These are phyloP conservation scores for Nematolebias whitei DNA, from an alignment of 2,113 vertebrate species.

Conservation along the genomic window DNA sequence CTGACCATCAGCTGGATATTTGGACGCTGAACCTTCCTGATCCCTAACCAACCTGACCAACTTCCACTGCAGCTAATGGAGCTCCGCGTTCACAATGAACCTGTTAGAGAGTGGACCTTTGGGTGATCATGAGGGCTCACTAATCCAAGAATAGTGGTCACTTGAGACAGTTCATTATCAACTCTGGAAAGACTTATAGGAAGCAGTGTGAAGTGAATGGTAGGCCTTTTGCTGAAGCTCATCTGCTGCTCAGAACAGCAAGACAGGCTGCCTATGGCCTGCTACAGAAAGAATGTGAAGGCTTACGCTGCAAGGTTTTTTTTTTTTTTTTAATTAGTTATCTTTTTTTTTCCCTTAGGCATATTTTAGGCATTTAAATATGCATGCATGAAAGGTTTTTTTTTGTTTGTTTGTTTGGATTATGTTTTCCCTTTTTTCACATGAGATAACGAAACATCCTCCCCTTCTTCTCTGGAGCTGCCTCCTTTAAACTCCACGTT, in stretches of 20 bases:
- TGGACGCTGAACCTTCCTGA: conserved; percentile 43
- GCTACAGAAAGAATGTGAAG: too few relatives aligned
- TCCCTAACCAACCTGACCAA: conserved; percentile 37
- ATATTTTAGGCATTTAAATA: too few relatives aligned
- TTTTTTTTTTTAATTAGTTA: too few relatives aligned
- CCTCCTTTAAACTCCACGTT: too few relatives aligned
- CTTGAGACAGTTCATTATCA: conserved; percentile 9
- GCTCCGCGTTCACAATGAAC: conserved; percentile 20
- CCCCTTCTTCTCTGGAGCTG: too few relatives aligned
- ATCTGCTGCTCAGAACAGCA: not conserved
- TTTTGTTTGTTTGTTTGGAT: too few relatives aligned
- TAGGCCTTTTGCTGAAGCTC: not conserved
- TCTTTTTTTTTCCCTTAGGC: too few relatives aligned
- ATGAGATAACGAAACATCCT: too few relatives aligned
- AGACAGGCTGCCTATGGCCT: not conserved
- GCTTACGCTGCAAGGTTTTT: too few relatives aligned
- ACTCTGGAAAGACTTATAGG: not conserved
- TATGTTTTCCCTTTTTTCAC: too few relatives aligned
- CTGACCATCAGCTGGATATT: conserved; percentile 57
- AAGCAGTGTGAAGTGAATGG: not conserved
- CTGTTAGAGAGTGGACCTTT: conserved; percentile 26
- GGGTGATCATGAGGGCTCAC: conserved; percentile 17
- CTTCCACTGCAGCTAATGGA: conserved; percentile 31
- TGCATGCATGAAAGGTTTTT: too few relatives aligned
- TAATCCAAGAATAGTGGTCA: conserved; percentile 31